Percentiles rank a stretch among this genome's conserved stretches.
Evolutionary conservation across 2,888 invertebrate genomes (phyloP).

Genomic region (Diadegma fenestrale): DNA sequence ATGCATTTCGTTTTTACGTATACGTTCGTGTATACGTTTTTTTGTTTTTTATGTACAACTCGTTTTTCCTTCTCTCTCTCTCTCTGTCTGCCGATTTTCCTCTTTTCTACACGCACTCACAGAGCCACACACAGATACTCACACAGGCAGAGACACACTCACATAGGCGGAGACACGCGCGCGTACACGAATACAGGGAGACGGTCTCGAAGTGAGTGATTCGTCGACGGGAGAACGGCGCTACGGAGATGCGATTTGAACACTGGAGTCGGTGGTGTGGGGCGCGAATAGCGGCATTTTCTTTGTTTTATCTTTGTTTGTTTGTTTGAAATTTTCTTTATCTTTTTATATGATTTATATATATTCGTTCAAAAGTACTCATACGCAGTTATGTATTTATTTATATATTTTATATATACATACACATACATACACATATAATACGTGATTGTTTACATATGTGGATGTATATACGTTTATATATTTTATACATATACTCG

Average conservation of each 20-base stretch:
- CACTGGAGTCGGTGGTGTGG: conserved; percentile 84
- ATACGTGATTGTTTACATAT: conserved; percentile 22
- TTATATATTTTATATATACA: conserved; percentile 47
- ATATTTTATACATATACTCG: conserved; percentile 43
- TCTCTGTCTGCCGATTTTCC: not conserved
- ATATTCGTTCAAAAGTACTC: conserved; percentile 42
- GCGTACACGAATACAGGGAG: conserved; percentile 45
- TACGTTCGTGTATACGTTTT: conserved; percentile 15
- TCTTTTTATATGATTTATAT: conserved; percentile 48
- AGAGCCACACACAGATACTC: not conserved
- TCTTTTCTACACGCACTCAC: conserved; percentile 32
- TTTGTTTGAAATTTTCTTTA: conserved; percentile 28
- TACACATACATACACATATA: conserved; percentile 30
- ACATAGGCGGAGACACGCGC: conserved; percentile 5
- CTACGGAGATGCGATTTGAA: conserved; percentile 81
- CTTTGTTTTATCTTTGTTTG: conserved; percentile 31
- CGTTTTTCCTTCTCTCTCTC: not conserved
- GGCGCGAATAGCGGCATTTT: conserved; percentile 76
- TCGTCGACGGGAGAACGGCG: conserved; percentile 72
- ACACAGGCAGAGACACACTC: conserved; percentile 26
- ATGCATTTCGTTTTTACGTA: not conserved
- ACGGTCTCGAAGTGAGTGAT: conserved; percentile 61
- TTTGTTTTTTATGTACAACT: conserved; percentile 38
- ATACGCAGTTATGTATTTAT: conserved; percentile 39
- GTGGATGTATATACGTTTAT: conserved; percentile 21